These are phyloP conservation scores for Drosophila burlai DNA, from an alignment of 1,140 invertebrate species.

Conservation along the genomic window DNA sequence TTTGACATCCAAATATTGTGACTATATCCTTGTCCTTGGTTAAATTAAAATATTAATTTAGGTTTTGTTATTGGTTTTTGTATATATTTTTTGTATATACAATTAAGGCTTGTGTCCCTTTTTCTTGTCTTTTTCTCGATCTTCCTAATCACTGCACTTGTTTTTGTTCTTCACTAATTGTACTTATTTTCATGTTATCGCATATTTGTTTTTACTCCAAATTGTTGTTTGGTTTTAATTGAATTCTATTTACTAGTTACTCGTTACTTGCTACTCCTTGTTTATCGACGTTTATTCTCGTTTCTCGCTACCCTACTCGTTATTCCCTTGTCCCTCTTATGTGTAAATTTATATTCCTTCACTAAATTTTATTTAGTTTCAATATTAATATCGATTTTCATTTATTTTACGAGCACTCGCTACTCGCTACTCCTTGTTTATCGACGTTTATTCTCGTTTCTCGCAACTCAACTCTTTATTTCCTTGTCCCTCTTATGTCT, in stretches of 20 bases:
- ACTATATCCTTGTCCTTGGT: not conserved
- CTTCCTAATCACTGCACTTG: not conserved
- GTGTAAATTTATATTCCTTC: not conserved
- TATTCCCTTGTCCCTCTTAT: not conserved
- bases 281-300: too few species aligned
- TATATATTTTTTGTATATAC: not conserved
- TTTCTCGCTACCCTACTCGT: not conserved
- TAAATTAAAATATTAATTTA: not conserved
- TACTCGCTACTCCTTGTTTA: too few species aligned
- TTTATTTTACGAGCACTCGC: not conserved
- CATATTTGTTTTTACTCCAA: not conserved
- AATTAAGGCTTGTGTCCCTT: not conserved
- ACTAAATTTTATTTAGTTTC: not conserved
- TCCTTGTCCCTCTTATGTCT: too few species aligned
- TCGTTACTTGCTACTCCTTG: too few species aligned
- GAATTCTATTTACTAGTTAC: not conserved
- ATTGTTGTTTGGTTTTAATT: not conserved
- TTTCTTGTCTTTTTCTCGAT: not conserved
- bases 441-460: too few species aligned
- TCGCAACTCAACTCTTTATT: not conserved
- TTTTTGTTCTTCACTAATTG: conserved; percentile 8
- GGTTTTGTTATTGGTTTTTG: not conserved
- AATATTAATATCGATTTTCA: not conserved
- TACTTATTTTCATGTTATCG: not conserved
- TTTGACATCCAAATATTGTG: not conserved